Evolutionary conservation across 2,113 vertebrate species (phyloP).

Genomic region (Oncorhynchus kisutch): DNA sequence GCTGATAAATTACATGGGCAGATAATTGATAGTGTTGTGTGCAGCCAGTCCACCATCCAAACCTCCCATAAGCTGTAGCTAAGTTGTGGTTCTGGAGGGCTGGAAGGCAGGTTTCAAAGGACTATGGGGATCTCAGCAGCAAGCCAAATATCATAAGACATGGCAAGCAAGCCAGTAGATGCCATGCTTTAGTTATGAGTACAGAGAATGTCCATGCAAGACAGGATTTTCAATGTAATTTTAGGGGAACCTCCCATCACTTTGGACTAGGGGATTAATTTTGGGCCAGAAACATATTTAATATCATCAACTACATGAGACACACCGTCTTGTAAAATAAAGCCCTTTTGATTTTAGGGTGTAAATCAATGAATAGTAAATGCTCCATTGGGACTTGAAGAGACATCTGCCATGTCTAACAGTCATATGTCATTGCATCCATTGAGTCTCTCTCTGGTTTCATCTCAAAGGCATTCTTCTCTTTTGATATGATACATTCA

Average conservation of each 20-base stretch:
- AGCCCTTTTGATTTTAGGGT: slow-evolving; percentile 10
- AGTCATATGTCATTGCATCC: not conserved
- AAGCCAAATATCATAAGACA: not conserved
- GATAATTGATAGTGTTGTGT: slow-evolving; percentile 12
- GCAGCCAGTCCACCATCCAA: not conserved
- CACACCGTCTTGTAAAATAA: not conserved
- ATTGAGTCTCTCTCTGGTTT: not conserved
- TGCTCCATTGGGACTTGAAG: slow-evolving; percentile 23
- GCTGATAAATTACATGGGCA: slow-evolving; percentile 52
- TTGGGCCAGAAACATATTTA: not conserved
- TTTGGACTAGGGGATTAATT: not conserved
- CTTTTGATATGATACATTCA: not conserved
- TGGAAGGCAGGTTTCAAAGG: not conserved
- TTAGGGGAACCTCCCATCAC: not conserved
- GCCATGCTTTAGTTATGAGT: not conserved
- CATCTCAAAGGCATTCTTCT: not conserved
- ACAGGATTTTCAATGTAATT: not conserved
- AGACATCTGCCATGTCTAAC: not conserved
- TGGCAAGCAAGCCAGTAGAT: not conserved
- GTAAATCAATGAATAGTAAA: slow-evolving; percentile 37
- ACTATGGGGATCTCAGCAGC: not conserved
- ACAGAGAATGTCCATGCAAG: not conserved
- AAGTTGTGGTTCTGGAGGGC: not conserved
- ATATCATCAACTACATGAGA: slow-evolving; percentile 15
- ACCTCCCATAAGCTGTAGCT: not conserved